Percentiles rank a stretch among this genome's conserved stretches.
Conservation (phyloP, 2,888 invertebrate genomes). For the Tenthredo scrophulariae region DNA sequence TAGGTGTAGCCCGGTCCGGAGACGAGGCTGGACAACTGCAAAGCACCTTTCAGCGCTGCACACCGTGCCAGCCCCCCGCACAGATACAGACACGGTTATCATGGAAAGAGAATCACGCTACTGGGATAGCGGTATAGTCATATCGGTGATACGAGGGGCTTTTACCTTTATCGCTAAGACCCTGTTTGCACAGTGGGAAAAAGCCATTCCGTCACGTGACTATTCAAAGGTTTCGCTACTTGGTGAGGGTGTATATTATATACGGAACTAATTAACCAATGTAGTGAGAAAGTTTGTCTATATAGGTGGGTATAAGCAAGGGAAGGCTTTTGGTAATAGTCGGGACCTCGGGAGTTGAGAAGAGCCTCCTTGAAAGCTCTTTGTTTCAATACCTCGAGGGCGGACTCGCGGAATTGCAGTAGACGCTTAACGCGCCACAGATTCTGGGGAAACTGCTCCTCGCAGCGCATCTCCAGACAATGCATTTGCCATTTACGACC, state of each 20-base stretch:
- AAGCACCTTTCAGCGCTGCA: conserved; percentile 32
- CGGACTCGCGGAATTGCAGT: conserved; percentile 30
- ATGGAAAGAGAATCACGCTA: neutral
- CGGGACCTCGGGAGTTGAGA: neutral
- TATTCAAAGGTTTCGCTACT: conserved; percentile 16
- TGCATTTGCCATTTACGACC: conserved; percentile 38
- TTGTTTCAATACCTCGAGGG: conserved; percentile 42
- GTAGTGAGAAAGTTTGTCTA: neutral
- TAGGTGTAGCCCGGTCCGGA: neutral
- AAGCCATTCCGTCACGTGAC: conserved; percentile 20
- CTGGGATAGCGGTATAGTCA: neutral
- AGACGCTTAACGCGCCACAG: conserved; percentile 36
- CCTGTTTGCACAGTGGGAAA: neutral
- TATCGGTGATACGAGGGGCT: neutral
- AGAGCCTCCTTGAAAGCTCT: conserved; percentile 28
- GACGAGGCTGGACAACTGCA: conserved; percentile 16
- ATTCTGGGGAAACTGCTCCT: conserved; percentile 31
- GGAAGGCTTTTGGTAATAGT: neutral
- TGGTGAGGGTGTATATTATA: conserved; percentile 18
- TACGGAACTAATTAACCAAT: conserved; percentile 6
- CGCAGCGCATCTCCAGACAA: conserved; percentile 36
- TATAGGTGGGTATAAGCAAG: neutral
- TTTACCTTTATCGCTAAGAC: conserved; percentile 10
- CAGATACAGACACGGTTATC: neutral
- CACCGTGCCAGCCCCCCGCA: neutral